These are phyloP conservation scores for Greenwoodochromis staneri DNA, from an alignment of 2,113 vertebrate genomes.

Conservation along the genomic window DNA sequence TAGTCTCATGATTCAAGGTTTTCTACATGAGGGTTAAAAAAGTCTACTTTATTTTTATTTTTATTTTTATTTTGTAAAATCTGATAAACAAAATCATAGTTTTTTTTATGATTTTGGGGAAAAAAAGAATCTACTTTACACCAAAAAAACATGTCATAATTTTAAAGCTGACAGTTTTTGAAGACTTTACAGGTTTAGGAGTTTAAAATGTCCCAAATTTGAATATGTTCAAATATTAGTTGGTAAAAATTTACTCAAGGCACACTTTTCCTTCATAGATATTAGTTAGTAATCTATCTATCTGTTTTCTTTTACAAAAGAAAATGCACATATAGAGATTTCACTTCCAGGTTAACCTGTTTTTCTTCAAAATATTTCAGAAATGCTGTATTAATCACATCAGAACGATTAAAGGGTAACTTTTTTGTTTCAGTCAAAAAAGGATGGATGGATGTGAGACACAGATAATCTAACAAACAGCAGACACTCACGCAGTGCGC, in stretches of 20 bases:
- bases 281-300: neutral
- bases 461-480: neutral
- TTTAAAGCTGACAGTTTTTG: neutral
- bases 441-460: neutral
- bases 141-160: neutral
- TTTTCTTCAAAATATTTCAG: neutral
- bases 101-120: fast-evolving
- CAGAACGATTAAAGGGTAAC: neutral
- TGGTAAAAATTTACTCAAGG: neutral
- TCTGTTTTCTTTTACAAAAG: neutral
- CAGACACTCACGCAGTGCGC: neutral
- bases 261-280: neutral
- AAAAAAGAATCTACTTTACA: neutral
- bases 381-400: neutral
- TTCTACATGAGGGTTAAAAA: neutral
- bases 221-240: neutral
- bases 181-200: neutral
- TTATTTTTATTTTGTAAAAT: neutral
- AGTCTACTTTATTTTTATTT: neutral
- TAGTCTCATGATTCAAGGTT: neutral
- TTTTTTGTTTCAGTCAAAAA: neutral
- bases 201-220: neutral
- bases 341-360: neutral
- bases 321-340: neutral
- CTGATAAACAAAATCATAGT: neutral